Percentiles rank a stretch among this genome's conserved stretches.
These are phyloP conservation scores for Sminthurides bifidus DNA, from an alignment of 1,140 invertebrate genomes.

Conservation along the genomic window DNA sequence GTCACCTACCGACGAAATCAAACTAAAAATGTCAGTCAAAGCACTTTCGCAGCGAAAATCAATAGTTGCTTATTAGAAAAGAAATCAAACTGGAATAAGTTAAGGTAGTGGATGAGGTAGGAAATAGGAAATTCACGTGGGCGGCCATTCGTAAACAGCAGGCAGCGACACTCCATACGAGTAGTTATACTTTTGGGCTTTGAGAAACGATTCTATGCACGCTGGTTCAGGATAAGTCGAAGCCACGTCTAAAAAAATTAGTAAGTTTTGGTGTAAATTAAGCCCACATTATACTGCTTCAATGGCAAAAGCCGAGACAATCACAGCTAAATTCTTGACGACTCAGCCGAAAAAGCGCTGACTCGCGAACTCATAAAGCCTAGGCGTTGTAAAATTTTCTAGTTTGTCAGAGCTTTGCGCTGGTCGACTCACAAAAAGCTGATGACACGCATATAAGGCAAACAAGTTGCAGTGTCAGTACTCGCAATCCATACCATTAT, in stretches of 20 bases:
- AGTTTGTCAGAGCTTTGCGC: too few species aligned
- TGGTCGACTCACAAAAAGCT: too few species aligned
- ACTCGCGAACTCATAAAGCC: background rate
- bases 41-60: background rate
- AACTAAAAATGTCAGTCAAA: background rate
- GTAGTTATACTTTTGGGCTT: conserved; percentile 66
- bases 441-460: background rate
- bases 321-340: background rate
- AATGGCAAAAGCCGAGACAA: background rate
- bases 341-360: background rate
- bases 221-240: conserved; percentile 62
- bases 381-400: background rate
- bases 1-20: background rate
- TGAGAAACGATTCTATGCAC: conserved; percentile 61
- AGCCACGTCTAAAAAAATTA: conserved; percentile 48
- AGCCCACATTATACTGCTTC: background rate
- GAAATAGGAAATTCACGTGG: conserved; percentile 2
- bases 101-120: background rate
- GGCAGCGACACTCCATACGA: conserved; percentile 56
- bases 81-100: background rate
- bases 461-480: background rate
- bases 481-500: background rate
- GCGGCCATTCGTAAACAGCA: conserved; percentile 51
- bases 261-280: conserved; percentile 1
- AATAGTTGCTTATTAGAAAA: background rate